Conservation (phyloP, 1,140 invertebrate species). For the Armadillidium nasatum region DNA sequence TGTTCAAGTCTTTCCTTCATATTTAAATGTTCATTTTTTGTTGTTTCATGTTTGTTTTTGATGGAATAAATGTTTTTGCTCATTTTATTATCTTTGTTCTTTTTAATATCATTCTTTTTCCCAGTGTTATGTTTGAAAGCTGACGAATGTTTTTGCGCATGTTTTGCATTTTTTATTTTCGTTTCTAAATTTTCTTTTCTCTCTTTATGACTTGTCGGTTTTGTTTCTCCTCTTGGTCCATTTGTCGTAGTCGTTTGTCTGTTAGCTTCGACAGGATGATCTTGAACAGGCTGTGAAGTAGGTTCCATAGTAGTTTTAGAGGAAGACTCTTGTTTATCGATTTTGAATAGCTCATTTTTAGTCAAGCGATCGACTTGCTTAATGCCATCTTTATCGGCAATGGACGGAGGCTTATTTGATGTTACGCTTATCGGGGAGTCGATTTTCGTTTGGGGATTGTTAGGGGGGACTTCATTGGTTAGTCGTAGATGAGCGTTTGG, state of each 20-base stretch:
- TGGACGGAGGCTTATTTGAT: background rate
- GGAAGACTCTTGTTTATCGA: background rate
- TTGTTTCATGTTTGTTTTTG: slow-evolving; percentile 23
- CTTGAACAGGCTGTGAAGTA: slow-evolving; percentile 40
- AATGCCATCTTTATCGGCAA: background rate
- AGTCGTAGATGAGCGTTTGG: background rate
- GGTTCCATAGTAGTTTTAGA: slow-evolving; percentile 38
- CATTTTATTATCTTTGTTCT: slow-evolving; percentile 17
- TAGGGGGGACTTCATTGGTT: background rate
- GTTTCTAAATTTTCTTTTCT: slow-evolving; percentile 16
- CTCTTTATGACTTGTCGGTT: background rate
- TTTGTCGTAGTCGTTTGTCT: slow-evolving; percentile 39
- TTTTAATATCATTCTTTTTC: slow-evolving; percentile 18
- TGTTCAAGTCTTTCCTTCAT: slow-evolving; percentile 34
- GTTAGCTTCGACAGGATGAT: slow-evolving; percentile 37
- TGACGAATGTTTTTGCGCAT: background rate
- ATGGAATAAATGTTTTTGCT: slow-evolving; percentile 10
- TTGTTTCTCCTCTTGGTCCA: slow-evolving; percentile 17
- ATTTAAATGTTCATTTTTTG: slow-evolving; percentile 8
- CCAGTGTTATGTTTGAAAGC: background rate
- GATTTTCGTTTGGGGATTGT: background rate
- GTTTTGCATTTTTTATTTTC: slow-evolving; percentile 12
- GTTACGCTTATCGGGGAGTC: background rate
- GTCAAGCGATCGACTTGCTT: too few species aligned
- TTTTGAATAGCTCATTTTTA: background rate